phyloP scores from a whole-genome alignment of 2,888 invertebrate genomes.

The Lepidochrysops patricia region DNA sequence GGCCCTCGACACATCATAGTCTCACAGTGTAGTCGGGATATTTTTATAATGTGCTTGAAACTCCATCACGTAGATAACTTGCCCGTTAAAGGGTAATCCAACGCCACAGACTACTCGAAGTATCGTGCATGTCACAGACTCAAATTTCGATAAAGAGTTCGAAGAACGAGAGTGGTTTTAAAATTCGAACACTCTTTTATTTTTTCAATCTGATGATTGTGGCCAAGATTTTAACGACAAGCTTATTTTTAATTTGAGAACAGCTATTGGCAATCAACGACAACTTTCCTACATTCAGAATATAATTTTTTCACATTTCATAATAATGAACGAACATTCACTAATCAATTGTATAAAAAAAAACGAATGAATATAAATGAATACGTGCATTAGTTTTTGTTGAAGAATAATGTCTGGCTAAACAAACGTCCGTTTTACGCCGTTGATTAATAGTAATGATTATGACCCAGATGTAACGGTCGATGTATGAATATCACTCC shows the following conservation, averaged over 20 bases:
- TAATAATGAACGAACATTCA: background rate
- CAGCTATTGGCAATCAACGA: background rate
- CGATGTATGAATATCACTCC: constrained; percentile 37
- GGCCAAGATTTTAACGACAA: background rate
- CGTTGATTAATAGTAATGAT: constrained; percentile 58
- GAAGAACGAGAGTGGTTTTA: background rate
- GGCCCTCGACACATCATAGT: constrained; percentile 31
- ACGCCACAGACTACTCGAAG: constrained; percentile 41
- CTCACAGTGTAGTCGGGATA: constrained; percentile 34
- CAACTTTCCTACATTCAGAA: background rate
- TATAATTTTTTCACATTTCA: background rate
- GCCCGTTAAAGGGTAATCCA: constrained; percentile 50
- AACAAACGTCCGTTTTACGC: constrained; percentile 37
- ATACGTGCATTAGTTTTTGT: background rate
- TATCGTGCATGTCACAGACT: background rate
- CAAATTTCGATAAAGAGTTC: background rate
- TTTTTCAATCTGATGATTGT: background rate
- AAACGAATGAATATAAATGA: background rate
- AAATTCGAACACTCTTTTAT: background rate
- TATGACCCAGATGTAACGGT: constrained; percentile 50
- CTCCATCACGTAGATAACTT: constrained; percentile 60
- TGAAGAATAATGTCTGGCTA: constrained; percentile 16
- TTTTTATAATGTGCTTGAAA: constrained; percentile 54
- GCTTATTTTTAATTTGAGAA: background rate
- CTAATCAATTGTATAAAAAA: background rate